Conservation (phyloP, 2,888 invertebrate species). For the Agonopterix arenella region DNA sequence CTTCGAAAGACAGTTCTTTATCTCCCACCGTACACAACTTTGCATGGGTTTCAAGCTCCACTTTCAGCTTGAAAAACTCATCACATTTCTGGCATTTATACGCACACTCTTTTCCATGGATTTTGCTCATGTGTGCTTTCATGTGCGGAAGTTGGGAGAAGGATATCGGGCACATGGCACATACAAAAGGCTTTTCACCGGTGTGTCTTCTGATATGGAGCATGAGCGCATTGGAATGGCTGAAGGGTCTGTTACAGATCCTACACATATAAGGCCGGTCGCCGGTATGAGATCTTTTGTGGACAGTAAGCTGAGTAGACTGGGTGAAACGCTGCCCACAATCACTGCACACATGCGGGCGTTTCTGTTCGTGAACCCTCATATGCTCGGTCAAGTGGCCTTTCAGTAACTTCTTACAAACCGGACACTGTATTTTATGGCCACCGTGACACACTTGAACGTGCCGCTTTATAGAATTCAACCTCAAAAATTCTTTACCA, state of each 20-base stretch:
- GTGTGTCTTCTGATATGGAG: conserved; percentile 89
- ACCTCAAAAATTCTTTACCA: conserved; percentile 85
- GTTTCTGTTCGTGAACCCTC: conserved; percentile 85
- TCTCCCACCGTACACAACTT: conserved; percentile 60
- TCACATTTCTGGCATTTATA: conserved; percentile 86
- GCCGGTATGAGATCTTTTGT: conserved; percentile 89
- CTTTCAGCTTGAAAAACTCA: conserved; percentile 86
- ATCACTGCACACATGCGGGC: conserved; percentile 86
- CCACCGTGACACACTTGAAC: conserved; percentile 86
- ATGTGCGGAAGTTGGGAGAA: conserved; percentile 91
- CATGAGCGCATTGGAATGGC: conserved; percentile 90
- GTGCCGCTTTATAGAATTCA: conserved; percentile 86
- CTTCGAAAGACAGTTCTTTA: conserved; percentile 34
- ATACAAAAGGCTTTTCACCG: conserved; percentile 89
- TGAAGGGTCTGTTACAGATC: conserved; percentile 87
- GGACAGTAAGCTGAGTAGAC: conserved; percentile 89
- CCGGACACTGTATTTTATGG: conserved; percentile 85
- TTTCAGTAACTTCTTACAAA: conserved; percentile 88
- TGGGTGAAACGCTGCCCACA: conserved; percentile 90
- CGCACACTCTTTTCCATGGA: conserved; percentile 86
- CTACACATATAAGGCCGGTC: conserved; percentile 89
- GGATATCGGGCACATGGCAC: conserved; percentile 82
- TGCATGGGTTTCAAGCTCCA: conserved; percentile 81
- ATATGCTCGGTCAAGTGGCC: conserved; percentile 90
- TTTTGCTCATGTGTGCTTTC: conserved; percentile 91